phyloP scores from a whole-genome alignment of 1,140 invertebrate genomes.

The Hyles euphorbiae region DNA sequence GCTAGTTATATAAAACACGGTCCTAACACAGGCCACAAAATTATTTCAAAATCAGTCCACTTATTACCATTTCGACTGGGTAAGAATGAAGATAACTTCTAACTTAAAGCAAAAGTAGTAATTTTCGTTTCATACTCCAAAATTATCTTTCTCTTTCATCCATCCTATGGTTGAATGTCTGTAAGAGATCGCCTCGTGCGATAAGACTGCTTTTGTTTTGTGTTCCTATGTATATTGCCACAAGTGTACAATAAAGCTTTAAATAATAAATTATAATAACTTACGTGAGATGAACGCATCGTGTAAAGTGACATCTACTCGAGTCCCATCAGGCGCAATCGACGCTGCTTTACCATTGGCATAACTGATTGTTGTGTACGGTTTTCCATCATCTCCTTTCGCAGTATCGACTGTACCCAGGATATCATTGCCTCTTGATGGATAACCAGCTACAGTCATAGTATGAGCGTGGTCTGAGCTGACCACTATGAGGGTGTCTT shows the following conservation, averaged over 20 bases:
- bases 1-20: too few species aligned
- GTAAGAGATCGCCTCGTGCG: too few species aligned
- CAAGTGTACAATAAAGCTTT: neutral
- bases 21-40: too few species aligned
- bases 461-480: conserved; percentile 84
- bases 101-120: too few species aligned
- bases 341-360: conserved; percentile 79
- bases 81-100: too few species aligned
- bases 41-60: too few species aligned
- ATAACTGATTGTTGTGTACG: conserved; percentile 85
- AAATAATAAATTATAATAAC: conserved; percentile 12
- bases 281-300: conserved; percentile 48
- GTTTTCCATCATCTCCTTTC: conserved; percentile 77
- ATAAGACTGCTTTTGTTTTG: too few species aligned
- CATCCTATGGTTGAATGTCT: too few species aligned
- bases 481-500: conserved; percentile 82
- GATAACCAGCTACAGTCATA: conserved; percentile 82
- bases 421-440: conserved; percentile 82
- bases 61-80: too few species aligned
- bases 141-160: too few species aligned
- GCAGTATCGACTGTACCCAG: conserved; percentile 72
- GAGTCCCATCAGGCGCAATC: conserved; percentile 36
- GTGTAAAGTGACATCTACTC: conserved; percentile 52
- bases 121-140: too few species aligned
- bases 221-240: too few species aligned